phyloP scores from a whole-genome alignment of 2,888 invertebrate species.

The Ectropis crepuscularia region DNA sequence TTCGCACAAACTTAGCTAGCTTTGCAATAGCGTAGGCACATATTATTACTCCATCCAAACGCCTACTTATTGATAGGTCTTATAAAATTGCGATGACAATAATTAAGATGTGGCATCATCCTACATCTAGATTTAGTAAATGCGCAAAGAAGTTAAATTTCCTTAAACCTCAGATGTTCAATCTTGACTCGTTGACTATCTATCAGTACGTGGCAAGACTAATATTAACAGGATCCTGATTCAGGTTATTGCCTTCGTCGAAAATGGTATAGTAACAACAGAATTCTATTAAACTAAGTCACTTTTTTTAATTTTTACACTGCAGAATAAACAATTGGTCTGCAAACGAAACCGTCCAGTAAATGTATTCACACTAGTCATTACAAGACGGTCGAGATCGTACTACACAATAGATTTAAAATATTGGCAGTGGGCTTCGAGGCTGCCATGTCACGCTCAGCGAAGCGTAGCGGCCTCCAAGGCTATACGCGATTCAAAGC shows the following conservation, averaged over 20 bases:
- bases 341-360: background rate
- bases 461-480: constrained; percentile 77
- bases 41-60: no score
- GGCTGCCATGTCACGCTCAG: constrained; percentile 72
- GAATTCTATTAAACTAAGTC: background rate
- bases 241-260: constrained; percentile 3
- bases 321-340: no score
- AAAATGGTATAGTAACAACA: constrained; percentile 1
- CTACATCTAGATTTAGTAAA: no score
- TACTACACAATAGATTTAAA: constrained; percentile 65
- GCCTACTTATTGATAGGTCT: no score
- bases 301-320: background rate
- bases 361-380: constrained; percentile 3
- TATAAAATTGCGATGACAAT: no score
- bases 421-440: constrained; percentile 66
- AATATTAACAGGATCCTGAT: constrained; percentile 2
- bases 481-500: constrained; percentile 73
- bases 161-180: no score
- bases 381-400: constrained; percentile 27
- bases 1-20: no score
- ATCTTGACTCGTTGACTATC: background rate
- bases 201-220: constrained; percentile 8
- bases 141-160: no score
- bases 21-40: no score
- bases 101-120: no score